Evolutionary conservation across 2,888 invertebrate species (phyloP).

Genomic region (Diplazon laetatorius): DNA sequence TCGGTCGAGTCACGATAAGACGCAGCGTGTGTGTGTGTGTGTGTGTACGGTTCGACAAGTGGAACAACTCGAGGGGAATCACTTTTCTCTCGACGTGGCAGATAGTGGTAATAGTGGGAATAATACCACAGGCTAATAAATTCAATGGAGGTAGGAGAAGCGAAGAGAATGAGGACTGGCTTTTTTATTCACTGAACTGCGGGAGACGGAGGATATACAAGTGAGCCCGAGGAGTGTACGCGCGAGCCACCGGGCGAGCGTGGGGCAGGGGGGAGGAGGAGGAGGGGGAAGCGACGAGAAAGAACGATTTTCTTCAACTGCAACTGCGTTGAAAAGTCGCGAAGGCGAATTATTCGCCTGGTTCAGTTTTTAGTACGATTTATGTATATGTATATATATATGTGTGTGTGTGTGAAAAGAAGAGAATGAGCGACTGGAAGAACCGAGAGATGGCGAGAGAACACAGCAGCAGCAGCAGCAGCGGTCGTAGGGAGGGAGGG

Average conservation of each 20-base stretch:
- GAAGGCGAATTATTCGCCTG: slow-evolving; percentile 53
- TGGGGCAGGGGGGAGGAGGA: no score
- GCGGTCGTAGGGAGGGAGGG: slow-evolving; percentile 22
- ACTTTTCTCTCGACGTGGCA: slow-evolving; percentile 31
- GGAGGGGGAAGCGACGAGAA: background rate
- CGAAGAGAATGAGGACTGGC: slow-evolving; percentile 21
- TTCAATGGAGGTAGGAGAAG: slow-evolving; percentile 22
- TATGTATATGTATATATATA: no score
- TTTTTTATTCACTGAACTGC: slow-evolving; percentile 15
- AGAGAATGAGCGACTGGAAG: background rate
- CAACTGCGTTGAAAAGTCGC: slow-evolving; percentile 48
- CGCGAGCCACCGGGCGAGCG: no score
- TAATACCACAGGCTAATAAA: slow-evolving; percentile 43
- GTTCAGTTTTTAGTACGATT: slow-evolving; percentile 40
- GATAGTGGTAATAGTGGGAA: slow-evolving; percentile 30
- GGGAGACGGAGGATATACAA: slow-evolving; percentile 17
- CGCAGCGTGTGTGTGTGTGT: no score
- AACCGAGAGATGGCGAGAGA: background rate
- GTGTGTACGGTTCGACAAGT: no score
- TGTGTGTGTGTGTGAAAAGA: slow-evolving; percentile 6
- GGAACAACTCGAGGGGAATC: slow-evolving; percentile 25
- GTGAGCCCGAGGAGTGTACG: no score
- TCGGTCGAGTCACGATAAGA: no score
- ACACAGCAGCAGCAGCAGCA: slow-evolving; percentile 9
- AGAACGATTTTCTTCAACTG: slow-evolving; percentile 9